Evolutionary conservation across 2,113 vertebrate species (phyloP), one percentile per base, ranked within the genome.

Genomic region (Sphaerodactylus townsendi): DNA sequence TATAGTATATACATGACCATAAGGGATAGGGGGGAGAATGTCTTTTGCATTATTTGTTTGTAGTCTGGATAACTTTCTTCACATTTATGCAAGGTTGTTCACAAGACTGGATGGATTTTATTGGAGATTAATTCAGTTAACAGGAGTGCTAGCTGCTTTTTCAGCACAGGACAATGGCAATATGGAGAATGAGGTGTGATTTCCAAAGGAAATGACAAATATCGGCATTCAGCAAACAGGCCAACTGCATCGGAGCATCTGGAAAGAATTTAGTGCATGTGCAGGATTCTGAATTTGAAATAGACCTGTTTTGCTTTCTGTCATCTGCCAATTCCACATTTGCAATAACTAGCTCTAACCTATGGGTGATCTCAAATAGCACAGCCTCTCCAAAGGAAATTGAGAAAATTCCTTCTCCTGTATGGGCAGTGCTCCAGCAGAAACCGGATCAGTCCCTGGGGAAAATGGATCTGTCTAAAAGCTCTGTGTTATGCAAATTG

Each of bases 401-500:
- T 89, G 91, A 87, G 91, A 88, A 93, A 94, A 94, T 90, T 91
- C 91, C 79, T 93, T 93, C 89, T 92, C 80, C 89, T 93, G 91
- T 89, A 83, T 69, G 81, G 87, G 93, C 91, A 53, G 69, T 1
- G 80, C 71, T 84, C 91, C 93, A 93, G 85, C 50, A 89, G 88
- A 70, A 90, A 86, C 62, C 90, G 66, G 66, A 56, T 1, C 72
- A 3, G 85, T 76, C 25, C 33, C 75, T 77, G 82, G 88, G 89
- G 89, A 70, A 37, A 76, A 82, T 79, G 59, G 74, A 77, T 82
- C 85, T 79, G 81, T 0, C 70, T 68, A 0, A n/a, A 82, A 33
- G 7, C 81, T 79, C 28, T 44, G 7, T 79, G 0, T 39, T 15
- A 80, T 35, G 70, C 48, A 17, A 76, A 10, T 0, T 48, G 81